Evolutionary conservation across 2,113 vertebrate genomes (phyloP), one percentile per base, ranked within the genome.

Genomic region (Pelodiscus sinensis): DNA sequence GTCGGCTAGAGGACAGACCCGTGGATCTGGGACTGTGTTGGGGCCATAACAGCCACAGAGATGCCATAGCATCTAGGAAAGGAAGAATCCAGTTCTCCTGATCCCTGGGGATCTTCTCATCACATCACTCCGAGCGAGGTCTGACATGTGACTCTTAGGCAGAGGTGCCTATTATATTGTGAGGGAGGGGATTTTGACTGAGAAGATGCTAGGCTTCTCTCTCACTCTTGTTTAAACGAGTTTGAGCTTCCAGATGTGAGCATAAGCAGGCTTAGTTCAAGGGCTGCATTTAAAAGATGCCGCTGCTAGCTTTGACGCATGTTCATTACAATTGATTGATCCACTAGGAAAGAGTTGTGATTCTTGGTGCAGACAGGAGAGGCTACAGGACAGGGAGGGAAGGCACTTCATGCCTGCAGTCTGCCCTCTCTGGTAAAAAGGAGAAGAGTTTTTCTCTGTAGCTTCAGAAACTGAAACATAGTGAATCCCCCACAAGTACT

Each of bases 271-370:
- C 25, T 22, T 91, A 31, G 84, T 35, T 94, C 83, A 84, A 60
- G 35, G 31, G 4, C 86, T 81, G 88, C 60, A 71, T 93, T 79
- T 91, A 44, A 89, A 88, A 21, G 55, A 87, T 25, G 16, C 54
- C 1, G 8, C 84, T 93, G 94, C 75, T 85, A 90, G 89, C 87
- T 94, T 38, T 81, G 84, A 88, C 92, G 94, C 79, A 38, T 35
- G 62, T 60, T 57, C 18, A 7, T 35, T 13, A 79, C 75, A 81
- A 85, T 15, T 50, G n/a, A 82, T 73, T 54, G 38, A 68, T 19
- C 22, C 50, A 82, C 79, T 19, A 80, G 58, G 38, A 50, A 25
- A 24, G 22, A 77, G 73, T 50, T 77, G 21, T 44, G 19, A 24
- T 35, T 75, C 35, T 73, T 24, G 21, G 19, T 60, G 82, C 44